These are phyloP conservation scores for Labrus mixtus DNA, from an alignment of 2,113 vertebrate genomes.

Conservation along the genomic window DNA sequence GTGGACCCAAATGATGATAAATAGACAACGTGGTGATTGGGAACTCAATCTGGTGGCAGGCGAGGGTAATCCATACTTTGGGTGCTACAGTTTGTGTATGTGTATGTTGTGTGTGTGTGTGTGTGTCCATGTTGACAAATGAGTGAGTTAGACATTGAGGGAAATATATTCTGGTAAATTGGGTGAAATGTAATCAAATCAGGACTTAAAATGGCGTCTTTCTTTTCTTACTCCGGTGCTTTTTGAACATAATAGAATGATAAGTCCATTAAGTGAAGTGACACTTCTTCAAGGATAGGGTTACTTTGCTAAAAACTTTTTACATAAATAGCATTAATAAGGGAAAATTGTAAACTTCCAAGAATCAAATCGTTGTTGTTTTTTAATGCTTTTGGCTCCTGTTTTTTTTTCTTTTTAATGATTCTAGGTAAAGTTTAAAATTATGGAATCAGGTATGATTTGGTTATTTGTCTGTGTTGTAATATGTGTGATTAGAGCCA, in stretches of 20 bases:
- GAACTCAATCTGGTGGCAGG: constrained; percentile 71
- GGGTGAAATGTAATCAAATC: constrained; percentile 25
- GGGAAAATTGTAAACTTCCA: not conserved
- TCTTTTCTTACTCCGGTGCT: constrained; percentile 19
- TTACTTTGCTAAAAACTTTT: not conserved
- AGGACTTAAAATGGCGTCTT: constrained; percentile 4
- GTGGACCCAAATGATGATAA: constrained; percentile 84
- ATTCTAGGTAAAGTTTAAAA: too few species aligned
- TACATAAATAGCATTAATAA: not conserved
- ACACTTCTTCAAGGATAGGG: not conserved
- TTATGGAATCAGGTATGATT: too few species aligned
- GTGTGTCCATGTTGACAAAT: not conserved
- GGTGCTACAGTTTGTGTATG: constrained; percentile 21
- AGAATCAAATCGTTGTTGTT: not conserved
- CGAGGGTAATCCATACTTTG: constrained; percentile 64
- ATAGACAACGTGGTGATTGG: constrained; percentile 80
- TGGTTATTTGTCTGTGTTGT: too few species aligned
- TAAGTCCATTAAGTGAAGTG: not conserved
- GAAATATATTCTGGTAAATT: constrained; percentile 23
- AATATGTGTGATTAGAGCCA: too few species aligned
- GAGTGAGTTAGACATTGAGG: not conserved
- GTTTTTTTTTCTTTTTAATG: too few species aligned
- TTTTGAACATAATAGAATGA: constrained; percentile 26
- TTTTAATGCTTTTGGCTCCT: too few species aligned
- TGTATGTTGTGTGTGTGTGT: not conserved